Percentiles rank a stretch among this genome's conserved stretches.
phyloP scores from a whole-genome alignment of 2,797 vertebrate species.

The Hemibagrus guttatus region DNA sequence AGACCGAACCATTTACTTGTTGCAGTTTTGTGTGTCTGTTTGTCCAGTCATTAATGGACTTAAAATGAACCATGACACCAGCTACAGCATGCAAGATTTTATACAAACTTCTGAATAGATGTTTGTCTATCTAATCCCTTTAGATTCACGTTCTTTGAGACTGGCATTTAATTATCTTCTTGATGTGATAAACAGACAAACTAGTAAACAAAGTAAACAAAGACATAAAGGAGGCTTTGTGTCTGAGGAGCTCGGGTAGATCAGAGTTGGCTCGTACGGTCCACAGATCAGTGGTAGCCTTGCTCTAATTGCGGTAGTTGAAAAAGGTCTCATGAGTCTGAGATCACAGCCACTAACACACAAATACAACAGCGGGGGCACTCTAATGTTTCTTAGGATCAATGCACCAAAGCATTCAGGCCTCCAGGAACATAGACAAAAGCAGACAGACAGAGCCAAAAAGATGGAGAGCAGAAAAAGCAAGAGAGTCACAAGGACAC shows the following conservation, averaged over 20 bases:
- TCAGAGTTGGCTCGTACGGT: not conserved
- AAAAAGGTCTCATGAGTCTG: conserved; percentile 32
- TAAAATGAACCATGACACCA: not conserved
- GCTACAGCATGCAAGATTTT: not conserved
- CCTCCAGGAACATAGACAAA: conserved; percentile 15
- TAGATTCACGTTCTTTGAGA: not conserved
- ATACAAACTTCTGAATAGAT: not conserved
- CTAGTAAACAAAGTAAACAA: not conserved
- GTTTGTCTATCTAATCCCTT: not conserved
- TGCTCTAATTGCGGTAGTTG: conserved; percentile 22
- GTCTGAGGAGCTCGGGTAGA: not conserved
- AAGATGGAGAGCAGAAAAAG: conserved; percentile 1
- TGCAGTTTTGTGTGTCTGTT: not conserved
- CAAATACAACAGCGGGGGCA: conserved; percentile 19
- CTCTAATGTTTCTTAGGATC: conserved; percentile 12
- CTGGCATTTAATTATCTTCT: not conserved
- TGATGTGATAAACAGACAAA: conserved; percentile 18
- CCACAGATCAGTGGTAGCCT: conserved; percentile 27
- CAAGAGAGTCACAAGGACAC: not conserved
- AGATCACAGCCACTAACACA: conserved; percentile 19
- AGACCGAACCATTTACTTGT: not conserved
- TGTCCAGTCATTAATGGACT: not conserved
- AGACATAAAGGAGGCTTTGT: conserved; percentile 18
- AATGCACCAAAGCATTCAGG: not conserved
- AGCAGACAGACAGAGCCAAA: not conserved